phyloP scores from a whole-genome alignment of 2,113 vertebrate genomes.

The Pelvicachromis taeniatus region DNA sequence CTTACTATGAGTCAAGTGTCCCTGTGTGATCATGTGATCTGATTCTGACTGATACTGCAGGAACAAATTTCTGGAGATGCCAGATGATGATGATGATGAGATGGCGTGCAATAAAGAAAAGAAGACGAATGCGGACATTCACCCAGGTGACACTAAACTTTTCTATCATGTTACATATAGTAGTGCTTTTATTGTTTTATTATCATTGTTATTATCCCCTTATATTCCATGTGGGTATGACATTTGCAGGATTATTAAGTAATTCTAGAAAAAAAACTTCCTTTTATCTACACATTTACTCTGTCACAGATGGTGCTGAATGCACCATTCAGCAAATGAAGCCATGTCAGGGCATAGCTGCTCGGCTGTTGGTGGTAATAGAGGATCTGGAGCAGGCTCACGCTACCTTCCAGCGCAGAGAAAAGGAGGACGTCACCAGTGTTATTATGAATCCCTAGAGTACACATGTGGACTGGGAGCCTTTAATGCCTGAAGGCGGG shows the following conservation, averaged over 20 bases:
- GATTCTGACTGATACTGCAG: slow-evolving; percentile 51
- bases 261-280: neutral
- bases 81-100: slow-evolving; percentile 37
- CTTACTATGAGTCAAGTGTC: neutral
- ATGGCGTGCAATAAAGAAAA: slow-evolving; percentile 43
- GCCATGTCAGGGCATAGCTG: slow-evolving; percentile 40
- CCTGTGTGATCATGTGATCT: neutral
- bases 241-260: neutral
- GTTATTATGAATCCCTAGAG: slow-evolving; percentile 59
- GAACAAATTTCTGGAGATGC: slow-evolving; percentile 73
- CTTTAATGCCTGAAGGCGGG: neutral
- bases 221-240: neutral
- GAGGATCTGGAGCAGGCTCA: slow-evolving; percentile 79
- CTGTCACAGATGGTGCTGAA: slow-evolving; percentile 41
- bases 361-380: slow-evolving; percentile 74
- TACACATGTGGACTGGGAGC: neutral
- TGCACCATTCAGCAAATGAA: slow-evolving; percentile 16
- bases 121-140: slow-evolving; percentile 1
- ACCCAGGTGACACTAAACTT: slow-evolving; percentile 57
- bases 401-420: slow-evolving; percentile 70
- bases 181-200: neutral
- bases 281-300: neutral
- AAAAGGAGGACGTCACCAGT: slow-evolving; percentile 54
- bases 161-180: neutral
- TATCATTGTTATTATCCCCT: neutral